These are phyloP conservation scores for Hirtodrosophila trivittata DNA, from an alignment of 2,888 invertebrate species.

Conservation along the genomic window DNA sequence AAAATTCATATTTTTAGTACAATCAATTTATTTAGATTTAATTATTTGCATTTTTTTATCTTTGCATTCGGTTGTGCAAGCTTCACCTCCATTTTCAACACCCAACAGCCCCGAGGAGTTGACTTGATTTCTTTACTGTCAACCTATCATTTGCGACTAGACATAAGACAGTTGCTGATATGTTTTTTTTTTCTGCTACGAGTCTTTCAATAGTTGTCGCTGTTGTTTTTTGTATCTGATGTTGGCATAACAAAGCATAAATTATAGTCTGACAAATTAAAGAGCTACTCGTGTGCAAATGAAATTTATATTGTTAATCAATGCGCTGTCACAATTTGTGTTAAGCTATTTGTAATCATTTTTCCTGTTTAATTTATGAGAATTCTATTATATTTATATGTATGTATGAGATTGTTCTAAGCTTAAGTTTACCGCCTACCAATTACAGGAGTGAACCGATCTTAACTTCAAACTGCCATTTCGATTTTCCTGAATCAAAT, in stretches of 20 bases:
- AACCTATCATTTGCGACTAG: slow-evolving; percentile 45
- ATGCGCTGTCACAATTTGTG: slow-evolving; percentile 54
- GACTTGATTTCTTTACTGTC: slow-evolving; percentile 52
- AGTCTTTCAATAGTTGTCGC: slow-evolving; percentile 2
- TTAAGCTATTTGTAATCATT: slow-evolving; percentile 53
- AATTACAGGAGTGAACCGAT: too few relatives aligned
- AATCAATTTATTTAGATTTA: slow-evolving; percentile 35
- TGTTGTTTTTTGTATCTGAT: slow-evolving; percentile 14
- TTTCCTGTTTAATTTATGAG: neutral
- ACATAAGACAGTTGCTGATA: slow-evolving; percentile 35
- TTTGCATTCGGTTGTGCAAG: neutral
- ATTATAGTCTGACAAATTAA: slow-evolving; percentile 36
- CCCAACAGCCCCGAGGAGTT: slow-evolving; percentile 29
- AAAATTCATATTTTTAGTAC: slow-evolving; percentile 44
- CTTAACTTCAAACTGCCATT: too few relatives aligned
- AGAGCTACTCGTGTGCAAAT: slow-evolving; percentile 24
- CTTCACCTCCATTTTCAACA: slow-evolving; percentile 21
- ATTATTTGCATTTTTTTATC: slow-evolving; percentile 6
- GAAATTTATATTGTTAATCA: slow-evolving; percentile 48
- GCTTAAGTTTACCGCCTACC: too few relatives aligned
- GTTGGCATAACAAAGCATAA: slow-evolving; percentile 39
- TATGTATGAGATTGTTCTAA: too few relatives aligned
- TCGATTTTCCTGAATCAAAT: too few relatives aligned
- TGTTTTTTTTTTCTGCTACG: neutral
- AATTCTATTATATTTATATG: neutral